These are phyloP conservation scores for Ciconia stormi DNA, from an alignment of 2,113 vertebrate genomes.

Conservation along the genomic window DNA sequence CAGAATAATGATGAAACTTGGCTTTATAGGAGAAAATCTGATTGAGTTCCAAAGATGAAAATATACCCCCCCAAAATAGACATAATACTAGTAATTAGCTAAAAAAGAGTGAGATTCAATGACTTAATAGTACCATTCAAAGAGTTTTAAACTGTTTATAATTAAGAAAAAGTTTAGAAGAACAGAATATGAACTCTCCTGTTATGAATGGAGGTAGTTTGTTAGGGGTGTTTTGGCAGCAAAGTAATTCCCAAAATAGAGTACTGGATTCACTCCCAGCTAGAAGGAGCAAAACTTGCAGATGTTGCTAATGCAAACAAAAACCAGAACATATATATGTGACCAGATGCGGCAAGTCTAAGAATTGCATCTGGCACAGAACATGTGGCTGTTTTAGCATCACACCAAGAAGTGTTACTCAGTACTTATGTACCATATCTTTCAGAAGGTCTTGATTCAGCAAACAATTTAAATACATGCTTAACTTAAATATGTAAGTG, in stretches of 20 bases:
- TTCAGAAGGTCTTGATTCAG: not conserved
- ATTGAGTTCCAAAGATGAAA: constrained; percentile 50
- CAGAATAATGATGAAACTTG: constrained; percentile 57
- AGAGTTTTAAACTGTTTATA: constrained; percentile 52
- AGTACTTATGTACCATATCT: not conserved
- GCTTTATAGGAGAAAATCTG: constrained; percentile 38
- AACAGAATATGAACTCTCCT: constrained; percentile 33
- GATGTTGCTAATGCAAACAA: constrained; percentile 55
- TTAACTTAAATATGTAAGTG: not conserved
- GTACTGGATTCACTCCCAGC: constrained; percentile 48
- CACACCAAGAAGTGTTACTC: not conserved
- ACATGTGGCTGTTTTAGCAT: not conserved
- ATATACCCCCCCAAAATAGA: constrained; percentile 54
- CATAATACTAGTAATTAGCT: constrained; percentile 65
- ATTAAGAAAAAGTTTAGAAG: constrained; percentile 61
- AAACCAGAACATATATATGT: not conserved
- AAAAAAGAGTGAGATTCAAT: constrained; percentile 49
- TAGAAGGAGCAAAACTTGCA: constrained; percentile 62
- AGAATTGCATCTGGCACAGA: constrained; percentile 25
- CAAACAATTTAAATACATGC: not conserved
- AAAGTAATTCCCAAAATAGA: constrained; percentile 55
- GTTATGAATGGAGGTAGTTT: constrained; percentile 63
- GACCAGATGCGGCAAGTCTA: not conserved
- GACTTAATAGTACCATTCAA: constrained; percentile 57
- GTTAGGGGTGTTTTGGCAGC: constrained; percentile 50